phyloP scores from a whole-genome alignment of 2,888 invertebrate genomes.

The Lapara coniferarum region DNA sequence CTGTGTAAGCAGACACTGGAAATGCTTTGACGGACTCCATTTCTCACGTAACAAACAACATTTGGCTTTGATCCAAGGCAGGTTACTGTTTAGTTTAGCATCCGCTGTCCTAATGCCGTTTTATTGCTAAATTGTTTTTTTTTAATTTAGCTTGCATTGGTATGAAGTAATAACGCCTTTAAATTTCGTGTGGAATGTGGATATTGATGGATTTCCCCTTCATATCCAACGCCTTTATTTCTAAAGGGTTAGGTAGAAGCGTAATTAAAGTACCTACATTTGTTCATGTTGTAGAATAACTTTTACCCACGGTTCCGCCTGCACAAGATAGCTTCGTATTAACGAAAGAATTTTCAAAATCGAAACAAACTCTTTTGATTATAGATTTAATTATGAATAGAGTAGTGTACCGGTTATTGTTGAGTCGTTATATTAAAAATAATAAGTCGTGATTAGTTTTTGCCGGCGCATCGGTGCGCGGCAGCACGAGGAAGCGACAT shows the following conservation, averaged over 20 bases:
- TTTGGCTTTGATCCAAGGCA: background rate
- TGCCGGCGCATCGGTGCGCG: background rate
- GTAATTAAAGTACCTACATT: no score
- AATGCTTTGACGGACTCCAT: slow-evolving; percentile 3
- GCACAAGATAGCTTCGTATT: no score
- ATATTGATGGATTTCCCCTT: no score
- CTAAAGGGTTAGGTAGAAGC: no score
- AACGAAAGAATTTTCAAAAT: no score
- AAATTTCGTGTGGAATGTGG: no score
- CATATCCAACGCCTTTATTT: no score
- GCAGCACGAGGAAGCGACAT: slow-evolving; percentile 31
- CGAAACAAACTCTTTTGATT: no score
- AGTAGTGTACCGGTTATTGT: background rate
- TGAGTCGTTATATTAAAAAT: slow-evolving; percentile 8
- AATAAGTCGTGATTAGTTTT: background rate
- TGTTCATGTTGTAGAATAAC: no score
- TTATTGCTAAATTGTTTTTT: slow-evolving; percentile 1
- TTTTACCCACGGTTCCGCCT: no score
- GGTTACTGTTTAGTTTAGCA: background rate
- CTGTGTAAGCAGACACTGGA: background rate
- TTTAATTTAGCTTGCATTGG: background rate
- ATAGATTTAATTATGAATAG: background rate
- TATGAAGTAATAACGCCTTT: no score
- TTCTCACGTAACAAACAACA: background rate
- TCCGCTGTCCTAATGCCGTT: background rate